A percentile compares a stretch with the other conserved stretches of the same genome.
Evolutionary conservation across 2,113 vertebrate species (phyloP).

Genomic region (Hippocampus zosterae): DNA sequence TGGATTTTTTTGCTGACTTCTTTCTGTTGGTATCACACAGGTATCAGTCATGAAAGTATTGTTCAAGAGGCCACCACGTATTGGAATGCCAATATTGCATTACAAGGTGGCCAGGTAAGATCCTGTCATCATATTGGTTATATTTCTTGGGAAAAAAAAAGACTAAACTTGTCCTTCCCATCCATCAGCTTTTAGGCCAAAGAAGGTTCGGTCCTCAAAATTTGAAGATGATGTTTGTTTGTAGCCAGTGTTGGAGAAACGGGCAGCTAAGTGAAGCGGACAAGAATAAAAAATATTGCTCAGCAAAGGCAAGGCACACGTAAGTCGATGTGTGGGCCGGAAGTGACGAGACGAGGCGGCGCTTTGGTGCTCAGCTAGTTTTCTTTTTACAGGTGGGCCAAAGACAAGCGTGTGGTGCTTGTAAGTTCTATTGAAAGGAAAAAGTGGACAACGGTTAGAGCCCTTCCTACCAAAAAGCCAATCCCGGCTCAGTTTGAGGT

Average conservation of each 20-base stretch:
- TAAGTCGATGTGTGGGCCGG: conserved; percentile 69
- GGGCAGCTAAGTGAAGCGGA: conserved; percentile 93
- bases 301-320: conserved; percentile 93
- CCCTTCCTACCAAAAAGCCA: conserved; percentile 94
- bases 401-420: conserved; percentile 87
- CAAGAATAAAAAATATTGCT: conserved; percentile 95
- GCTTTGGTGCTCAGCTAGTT: no score
- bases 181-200: conserved; percentile 71
- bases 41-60: conserved; percentile 85
- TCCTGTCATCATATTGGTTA: background rate
- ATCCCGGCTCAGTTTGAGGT: conserved; percentile 97
- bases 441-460: conserved; percentile 91
- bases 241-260: conserved; percentile 90
- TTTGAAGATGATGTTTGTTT: conserved; percentile 96
- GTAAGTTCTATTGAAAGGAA: conserved; percentile 89
- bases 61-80: conserved; percentile 87
- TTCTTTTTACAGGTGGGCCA: conserved; percentile 82
- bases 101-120: conserved; percentile 80
- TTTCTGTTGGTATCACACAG: conserved; percentile 56
- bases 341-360: background rate
- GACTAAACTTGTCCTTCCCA: background rate
- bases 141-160: background rate
- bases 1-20: background rate
- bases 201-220: conserved; percentile 82
- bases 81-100: conserved; percentile 77